Evolutionary conservation across 2,888 invertebrate species (phyloP).

Genomic region (Cordylochernes scorpioides): DNA sequence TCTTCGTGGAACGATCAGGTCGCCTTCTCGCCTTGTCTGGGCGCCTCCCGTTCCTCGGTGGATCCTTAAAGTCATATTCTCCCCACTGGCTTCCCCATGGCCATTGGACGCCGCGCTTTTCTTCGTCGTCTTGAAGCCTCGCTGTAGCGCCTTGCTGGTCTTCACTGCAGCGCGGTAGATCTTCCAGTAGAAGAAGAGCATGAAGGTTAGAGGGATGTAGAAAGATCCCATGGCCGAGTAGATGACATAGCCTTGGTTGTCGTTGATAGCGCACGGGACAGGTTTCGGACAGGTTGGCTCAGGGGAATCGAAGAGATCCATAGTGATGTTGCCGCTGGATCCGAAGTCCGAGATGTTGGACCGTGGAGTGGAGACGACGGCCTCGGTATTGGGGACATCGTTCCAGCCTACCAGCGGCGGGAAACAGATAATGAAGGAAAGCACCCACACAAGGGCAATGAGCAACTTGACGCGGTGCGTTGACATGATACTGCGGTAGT

Average conservation of each 20-base stretch:
- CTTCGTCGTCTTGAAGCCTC: slow-evolving; percentile 17
- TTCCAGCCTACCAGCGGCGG: slow-evolving; percentile 75
- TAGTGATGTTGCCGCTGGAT: background rate
- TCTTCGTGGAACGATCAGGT: slow-evolving; percentile 7
- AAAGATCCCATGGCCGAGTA: slow-evolving; percentile 93
- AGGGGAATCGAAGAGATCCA: background rate
- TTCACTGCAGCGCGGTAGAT: slow-evolving; percentile 61
- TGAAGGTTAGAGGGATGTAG: slow-evolving; percentile 88
- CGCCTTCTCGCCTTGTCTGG: slow-evolving; percentile 3
- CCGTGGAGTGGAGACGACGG: background rate
- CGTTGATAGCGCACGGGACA: slow-evolving; percentile 72
- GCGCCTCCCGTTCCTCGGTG: slow-evolving; percentile 37
- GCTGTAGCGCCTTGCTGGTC: slow-evolving; percentile 18
- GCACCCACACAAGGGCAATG: slow-evolving; percentile 74
- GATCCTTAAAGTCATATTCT: slow-evolving; percentile 63
- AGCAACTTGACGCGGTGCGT: slow-evolving; percentile 53
- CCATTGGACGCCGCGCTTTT: slow-evolving; percentile 1
- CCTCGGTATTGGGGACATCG: slow-evolving; percentile 23
- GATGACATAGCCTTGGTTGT: slow-evolving; percentile 80
- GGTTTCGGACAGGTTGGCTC: slow-evolving; percentile 7
- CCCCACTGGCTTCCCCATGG: slow-evolving; percentile 27
- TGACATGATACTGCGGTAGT: slow-evolving; percentile 65
- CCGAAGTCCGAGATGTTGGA: background rate
- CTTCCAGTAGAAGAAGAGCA: slow-evolving; percentile 91
- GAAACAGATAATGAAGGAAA: slow-evolving; percentile 68